Conservation (phyloP, 2,113 vertebrate genomes). For the Pterophyllum scalare region DNA sequence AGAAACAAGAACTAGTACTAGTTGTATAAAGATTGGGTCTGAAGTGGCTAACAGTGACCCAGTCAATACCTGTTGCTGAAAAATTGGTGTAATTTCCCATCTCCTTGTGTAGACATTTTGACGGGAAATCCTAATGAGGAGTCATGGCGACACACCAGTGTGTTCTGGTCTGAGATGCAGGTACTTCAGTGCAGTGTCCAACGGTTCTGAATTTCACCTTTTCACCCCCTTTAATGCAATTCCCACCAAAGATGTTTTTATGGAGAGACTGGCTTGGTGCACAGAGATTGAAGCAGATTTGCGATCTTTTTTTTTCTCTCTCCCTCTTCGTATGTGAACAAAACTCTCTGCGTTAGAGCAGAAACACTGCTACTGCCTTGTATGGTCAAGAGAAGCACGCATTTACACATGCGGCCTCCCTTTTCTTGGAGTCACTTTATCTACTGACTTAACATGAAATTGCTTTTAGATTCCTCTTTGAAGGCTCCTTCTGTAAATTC, state of each 20-base stretch:
- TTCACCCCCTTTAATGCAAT: neutral
- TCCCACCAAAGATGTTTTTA: neutral
- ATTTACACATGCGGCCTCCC: neutral
- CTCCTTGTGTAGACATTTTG: neutral
- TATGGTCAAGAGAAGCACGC: slow-evolving; percentile 52
- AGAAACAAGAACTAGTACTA: neutral
- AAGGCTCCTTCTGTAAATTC: neutral
- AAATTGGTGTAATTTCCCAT: neutral
- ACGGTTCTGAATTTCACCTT: neutral
- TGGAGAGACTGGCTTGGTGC: neutral
- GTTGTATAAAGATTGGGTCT: neutral
- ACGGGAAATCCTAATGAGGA: neutral
- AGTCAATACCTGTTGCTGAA: neutral
- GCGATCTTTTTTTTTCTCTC: slow-evolving; percentile 20
- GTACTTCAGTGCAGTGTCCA: neutral
- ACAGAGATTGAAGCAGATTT: neutral
- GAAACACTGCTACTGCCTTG: slow-evolving; percentile 45
- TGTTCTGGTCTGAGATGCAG: neutral
- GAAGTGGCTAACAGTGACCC: neutral
- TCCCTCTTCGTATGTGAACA: neutral
- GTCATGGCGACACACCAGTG: neutral
- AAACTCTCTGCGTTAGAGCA: slow-evolving; percentile 38
- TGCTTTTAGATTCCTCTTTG: neutral
- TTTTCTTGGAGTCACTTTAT: neutral
- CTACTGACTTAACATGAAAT: neutral